Evolutionary conservation across 2,113 vertebrate genomes (phyloP).

Genomic region (Charadrius vociferus): DNA sequence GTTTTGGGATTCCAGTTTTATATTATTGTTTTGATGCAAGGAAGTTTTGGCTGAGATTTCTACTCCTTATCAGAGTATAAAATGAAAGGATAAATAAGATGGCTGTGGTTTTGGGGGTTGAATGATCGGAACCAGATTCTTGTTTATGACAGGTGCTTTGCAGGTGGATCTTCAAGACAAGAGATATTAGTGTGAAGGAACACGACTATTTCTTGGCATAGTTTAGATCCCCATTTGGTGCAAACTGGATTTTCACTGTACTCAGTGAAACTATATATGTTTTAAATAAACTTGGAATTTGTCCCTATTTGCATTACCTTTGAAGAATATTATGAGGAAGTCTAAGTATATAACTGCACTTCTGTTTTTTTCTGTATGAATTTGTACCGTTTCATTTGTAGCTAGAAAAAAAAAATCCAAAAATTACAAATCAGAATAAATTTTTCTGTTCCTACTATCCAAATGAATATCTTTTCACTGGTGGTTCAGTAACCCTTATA

Average conservation of each 20-base stretch:
- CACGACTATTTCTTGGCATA: not conserved
- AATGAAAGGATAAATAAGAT: not conserved
- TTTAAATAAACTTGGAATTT: not conserved
- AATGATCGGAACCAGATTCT: not conserved
- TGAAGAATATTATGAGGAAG: not conserved
- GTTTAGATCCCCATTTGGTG: not conserved
- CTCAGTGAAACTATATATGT: not conserved
- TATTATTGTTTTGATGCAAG: not conserved
- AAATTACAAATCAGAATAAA: not conserved
- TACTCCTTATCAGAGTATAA: not conserved
- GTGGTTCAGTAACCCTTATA: not conserved
- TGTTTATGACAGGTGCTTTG: not conserved
- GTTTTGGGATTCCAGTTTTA: not conserved
- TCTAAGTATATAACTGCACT: not conserved
- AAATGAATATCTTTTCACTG: not conserved
- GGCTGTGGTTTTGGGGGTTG: fast-evolving
- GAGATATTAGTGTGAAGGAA: not conserved
- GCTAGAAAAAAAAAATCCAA: not conserved
- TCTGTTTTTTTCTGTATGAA: not conserved
- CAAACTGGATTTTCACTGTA: not conserved
- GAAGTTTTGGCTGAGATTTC: not conserved
- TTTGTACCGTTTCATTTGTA: not conserved
- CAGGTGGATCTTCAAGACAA: not conserved
- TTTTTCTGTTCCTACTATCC: not conserved
- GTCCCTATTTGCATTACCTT: not conserved